phyloP scores from a whole-genome alignment of 2,797 vertebrate genomes.

The Dermochelys coriacea region DNA sequence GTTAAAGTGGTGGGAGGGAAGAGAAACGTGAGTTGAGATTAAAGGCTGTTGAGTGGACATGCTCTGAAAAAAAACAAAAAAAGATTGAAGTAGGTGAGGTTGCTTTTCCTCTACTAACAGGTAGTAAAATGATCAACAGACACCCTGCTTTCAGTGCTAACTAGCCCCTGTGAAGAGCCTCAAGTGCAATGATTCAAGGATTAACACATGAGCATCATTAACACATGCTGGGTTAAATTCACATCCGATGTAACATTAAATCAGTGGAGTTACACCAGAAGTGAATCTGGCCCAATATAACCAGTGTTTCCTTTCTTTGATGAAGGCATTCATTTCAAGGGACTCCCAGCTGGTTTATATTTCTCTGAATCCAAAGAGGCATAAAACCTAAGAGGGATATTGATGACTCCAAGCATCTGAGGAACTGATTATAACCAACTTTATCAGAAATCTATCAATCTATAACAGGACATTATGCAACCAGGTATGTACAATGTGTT shows the following conservation, averaged over 20 bases:
- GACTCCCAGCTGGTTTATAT: not conserved
- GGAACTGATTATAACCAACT: not conserved
- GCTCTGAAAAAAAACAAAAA: constrained; percentile 56
- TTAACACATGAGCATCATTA: not conserved
- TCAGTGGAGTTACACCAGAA: rapidly evolving
- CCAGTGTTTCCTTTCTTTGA: not conserved
- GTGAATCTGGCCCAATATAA: not conserved
- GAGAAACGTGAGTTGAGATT: constrained; percentile 10
- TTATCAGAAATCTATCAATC: not conserved
- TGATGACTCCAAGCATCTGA: rapidly evolving
- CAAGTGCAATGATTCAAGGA: not conserved
- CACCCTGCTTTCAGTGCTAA: not conserved
- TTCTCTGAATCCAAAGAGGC: not conserved
- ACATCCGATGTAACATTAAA: not conserved
- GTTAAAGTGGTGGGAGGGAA: rapidly evolving
- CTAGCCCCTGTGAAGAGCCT: not conserved
- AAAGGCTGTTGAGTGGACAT: constrained; percentile 14
- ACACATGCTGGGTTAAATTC: not conserved
- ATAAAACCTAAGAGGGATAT: not conserved
- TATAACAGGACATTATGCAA: not conserved
- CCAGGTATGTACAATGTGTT: rapidly evolving
- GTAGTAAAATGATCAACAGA: not conserved
- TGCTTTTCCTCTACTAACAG: not conserved
- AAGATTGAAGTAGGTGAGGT: not conserved
- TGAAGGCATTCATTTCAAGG: not conserved